Conservation (phyloP, 2,797 vertebrate species). For the Tamandua tetradactyla region DNA sequence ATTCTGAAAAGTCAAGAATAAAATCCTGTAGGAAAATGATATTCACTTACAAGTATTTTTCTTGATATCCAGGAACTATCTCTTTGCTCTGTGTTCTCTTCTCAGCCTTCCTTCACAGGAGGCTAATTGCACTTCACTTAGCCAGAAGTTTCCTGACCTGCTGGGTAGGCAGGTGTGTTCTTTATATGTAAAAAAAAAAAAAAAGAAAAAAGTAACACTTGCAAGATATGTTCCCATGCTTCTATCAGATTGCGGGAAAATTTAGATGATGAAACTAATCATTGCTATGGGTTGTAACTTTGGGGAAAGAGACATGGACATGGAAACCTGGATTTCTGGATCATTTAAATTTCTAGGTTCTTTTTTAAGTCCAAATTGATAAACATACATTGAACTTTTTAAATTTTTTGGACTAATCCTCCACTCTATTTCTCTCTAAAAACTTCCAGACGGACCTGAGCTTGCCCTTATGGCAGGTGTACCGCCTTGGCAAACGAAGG, state of each 20-base stretch:
- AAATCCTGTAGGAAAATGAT: neutral
- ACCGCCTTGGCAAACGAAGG: neutral
- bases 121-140: neutral
- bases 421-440: neutral
- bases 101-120: neutral
- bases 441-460: neutral
- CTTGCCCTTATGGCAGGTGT: neutral
- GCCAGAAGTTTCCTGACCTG: neutral
- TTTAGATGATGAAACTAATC: neutral
- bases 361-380: neutral
- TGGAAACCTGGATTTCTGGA: neutral
- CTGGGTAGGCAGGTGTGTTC: neutral
- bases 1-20: neutral
- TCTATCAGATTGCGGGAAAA: neutral
- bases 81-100: neutral
- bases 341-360: neutral
- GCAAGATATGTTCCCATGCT: neutral
- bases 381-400: neutral
- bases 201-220: no score
- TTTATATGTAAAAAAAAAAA: neutral
- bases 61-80: neutral
- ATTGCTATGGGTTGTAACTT: neutral
- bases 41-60: neutral
- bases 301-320: neutral
- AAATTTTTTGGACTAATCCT: neutral